Base-by-base conservation (phyloP, 2,113 vertebrate genomes). In the Machaerirhynchus nigripectus region DNA sequence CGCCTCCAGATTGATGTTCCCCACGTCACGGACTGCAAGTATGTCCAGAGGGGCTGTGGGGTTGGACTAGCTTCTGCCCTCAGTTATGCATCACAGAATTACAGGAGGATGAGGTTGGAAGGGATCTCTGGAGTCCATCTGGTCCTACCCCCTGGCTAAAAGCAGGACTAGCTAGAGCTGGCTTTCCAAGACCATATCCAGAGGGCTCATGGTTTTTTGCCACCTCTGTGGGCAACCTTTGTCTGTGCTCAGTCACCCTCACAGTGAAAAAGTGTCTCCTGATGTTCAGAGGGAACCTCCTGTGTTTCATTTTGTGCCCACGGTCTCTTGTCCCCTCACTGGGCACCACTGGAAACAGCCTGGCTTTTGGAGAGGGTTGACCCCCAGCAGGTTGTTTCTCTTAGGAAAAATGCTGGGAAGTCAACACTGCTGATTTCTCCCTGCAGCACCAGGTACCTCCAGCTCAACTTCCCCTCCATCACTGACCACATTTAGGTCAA, bases 1-100 rank as follows among this genome's bases (percentile, higher is more conserved):
- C 50, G 6, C 4, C 10, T 13, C 5, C 61, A 13, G 13, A 9
- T 1, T 0, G 3, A 26, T 3, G 15, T 0, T 8, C 13, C 1
- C 7, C 3, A 0, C 2, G 5, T 2, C 3, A 0, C 12, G 65
- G 70, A 35, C 13, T 28, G 8, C 40, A 31, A 37, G 55, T 60
- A 44, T 13, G 21, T 39, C 23, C 16, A 15, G 24, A 82, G 35
- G 28, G 27, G 3, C 6, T 13, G 0, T 15, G 52, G 23, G 35
- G 6, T 3, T 28, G 39, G 20, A 8, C 19, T 27, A 8, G 11
- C 31, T 60, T 47, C 46, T 35, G 37, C 15, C 13, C 13, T 44
- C 22, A 18, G 13, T 30, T 18, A 44, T 0, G 1, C 28, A 40
- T 35, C 35, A 57, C 20, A 52, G 56, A 70, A 57, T n/a, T 31